Evolutionary conservation across 2,113 vertebrate genomes (phyloP), one percentile per base, ranked within the genome.

Genomic region (Fregetta grallaria): DNA sequence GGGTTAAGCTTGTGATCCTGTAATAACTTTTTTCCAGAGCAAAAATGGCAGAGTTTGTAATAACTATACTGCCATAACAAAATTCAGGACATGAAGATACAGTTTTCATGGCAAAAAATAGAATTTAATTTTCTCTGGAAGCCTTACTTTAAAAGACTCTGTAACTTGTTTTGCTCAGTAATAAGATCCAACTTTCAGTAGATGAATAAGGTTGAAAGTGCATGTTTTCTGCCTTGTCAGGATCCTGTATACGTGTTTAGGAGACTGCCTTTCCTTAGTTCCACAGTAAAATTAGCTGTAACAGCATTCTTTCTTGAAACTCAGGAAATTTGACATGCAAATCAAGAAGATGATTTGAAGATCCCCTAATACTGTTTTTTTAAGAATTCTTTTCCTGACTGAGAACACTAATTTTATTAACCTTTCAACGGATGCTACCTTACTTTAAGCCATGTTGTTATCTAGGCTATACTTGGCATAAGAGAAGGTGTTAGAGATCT

Each of bases 211-310:
- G 47, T 29, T 38, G 81, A 15, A 71, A 42, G 30, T n/a, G 52
- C 2, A 1, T 29, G 10, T 50, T 59, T 45, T 50, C n/a, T 81
- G 32, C 44, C 40, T 76, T 34, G 62, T n/a, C 30, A 16, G 78
- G 55, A 3, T 56, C 34, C 40, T 78, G 23, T 40, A 2, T 30
- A 1, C 13, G 20, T 55, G 29, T 34, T 74, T 14, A 25, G 81
- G 34, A 79, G 34, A 7, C 16, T 65, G 38, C 40, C 29, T 40
- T 59, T 14, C 66, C 36, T 38, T 21, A 34, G 2, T 52, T 25
- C 26, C 50, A 15, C 21, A 22, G 29, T 4, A 30, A 5, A 27
- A 30, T 17, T 3, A 34, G 29, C 26, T 63, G 0, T 27, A 55
- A 26, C 59, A 40, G 40, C 40, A 7, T 40, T 71, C 30, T 29